Base-by-base conservation (phyloP, 2,888 invertebrate species). In the Endotricha flammealis region DNA sequence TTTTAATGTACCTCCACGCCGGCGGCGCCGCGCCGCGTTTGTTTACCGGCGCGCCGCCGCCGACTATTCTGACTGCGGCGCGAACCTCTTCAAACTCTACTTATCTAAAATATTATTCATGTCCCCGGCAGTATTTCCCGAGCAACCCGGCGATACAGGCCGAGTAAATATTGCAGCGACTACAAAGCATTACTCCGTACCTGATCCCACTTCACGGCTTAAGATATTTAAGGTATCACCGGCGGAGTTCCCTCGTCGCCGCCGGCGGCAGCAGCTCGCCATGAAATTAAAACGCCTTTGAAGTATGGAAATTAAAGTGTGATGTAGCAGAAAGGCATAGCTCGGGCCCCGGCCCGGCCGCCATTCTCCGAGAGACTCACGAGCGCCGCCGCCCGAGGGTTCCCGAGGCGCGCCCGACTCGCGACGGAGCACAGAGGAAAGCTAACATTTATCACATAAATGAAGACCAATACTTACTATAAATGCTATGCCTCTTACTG, bases 211-310 rank as follows among this genome's bases (percentile, higher is more conserved):
- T 42, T 31, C 32, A 32, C 36, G 40, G 37, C 37, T 43, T 32
- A 41, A 48, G 40, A 44, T 33, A 41, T 48, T 42, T 42, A 43
- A 39, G 43, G 34, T 35, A 13, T 23, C 39, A 14, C 35, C 27
- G 27, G 31, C 27, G 13, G 30, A 9, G 33, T 11, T 12, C 30
- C 11, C 29, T 7, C 16, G 37, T 2, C 27, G n/a, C 31, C 28
- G 35, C 25, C 40, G 40, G 38, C 44, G 29, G 22, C 43, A 39
- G 36, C 50, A 41, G 50, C 48, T 38, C 41, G 45, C 50, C 58
- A 50, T 54, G 56, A 57, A 60, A 59, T 57, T 57, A 53, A 53
- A 54, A 42, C 48, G 46, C 51, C 51, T 55, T 53, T 53, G 48
- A 47, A 51, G 47, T 54, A 54, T 50, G 52, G 41, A 54, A 56